These are phyloP conservation scores for Parnassius glacialis DNA, from an alignment of 2,888 invertebrate genomes.

Conservation along the genomic window DNA sequence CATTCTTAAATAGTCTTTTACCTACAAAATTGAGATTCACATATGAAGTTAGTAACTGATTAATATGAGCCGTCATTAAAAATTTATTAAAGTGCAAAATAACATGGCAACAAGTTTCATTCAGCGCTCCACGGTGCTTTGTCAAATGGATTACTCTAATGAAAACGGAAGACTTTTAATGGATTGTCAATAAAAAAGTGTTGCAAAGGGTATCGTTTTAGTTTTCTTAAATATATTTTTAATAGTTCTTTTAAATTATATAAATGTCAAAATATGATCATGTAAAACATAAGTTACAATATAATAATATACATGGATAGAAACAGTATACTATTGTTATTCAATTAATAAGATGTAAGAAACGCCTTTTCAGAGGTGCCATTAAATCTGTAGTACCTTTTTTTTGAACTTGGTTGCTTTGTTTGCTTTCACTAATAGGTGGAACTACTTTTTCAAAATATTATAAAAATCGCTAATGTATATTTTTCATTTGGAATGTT, in stretches of 20 bases:
- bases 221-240: conserved; percentile 1
- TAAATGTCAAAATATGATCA: too few relatives aligned
- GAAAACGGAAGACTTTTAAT: conserved; percentile 23
- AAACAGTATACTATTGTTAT: too few relatives aligned
- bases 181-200: conserved; percentile 18
- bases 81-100: conserved; percentile 19
- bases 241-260: background rate
- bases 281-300: background rate
- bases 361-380: too few relatives aligned
- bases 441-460: too few relatives aligned
- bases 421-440: too few relatives aligned
- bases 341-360: too few relatives aligned
- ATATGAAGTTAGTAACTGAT: background rate
- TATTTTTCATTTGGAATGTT: too few relatives aligned
- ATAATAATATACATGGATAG: too few relatives aligned
- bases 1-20: background rate
- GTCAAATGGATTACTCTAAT: conserved; percentile 22
- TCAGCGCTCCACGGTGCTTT: conserved; percentile 11
- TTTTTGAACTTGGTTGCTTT: too few relatives aligned
- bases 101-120: conserved; percentile 20
- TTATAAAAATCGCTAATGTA: too few relatives aligned
- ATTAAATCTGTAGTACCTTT: too few relatives aligned
- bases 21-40: background rate
- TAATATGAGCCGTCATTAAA: background rate
- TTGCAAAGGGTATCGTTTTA: conserved; percentile 2